Conservation (phyloP, 1,140 invertebrate species). For the Heliothis virescens region DNA sequence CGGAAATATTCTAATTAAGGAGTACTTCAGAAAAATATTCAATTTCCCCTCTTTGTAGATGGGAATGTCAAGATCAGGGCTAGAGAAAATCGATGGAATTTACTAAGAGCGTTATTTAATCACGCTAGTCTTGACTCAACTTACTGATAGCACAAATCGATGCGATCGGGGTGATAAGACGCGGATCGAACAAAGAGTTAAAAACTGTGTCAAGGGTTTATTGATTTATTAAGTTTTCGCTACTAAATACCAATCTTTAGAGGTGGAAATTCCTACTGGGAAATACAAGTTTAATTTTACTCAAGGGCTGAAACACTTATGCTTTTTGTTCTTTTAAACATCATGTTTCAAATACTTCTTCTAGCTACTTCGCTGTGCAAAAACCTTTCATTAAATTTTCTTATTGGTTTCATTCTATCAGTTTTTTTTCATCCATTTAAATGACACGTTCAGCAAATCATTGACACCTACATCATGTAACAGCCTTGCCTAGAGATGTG, state of each 20-base stretch:
- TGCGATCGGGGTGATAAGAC: neutral
- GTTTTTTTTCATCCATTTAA: neutral
- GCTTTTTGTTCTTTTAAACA: too few relatives aligned
- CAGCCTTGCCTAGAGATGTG: too few relatives aligned
- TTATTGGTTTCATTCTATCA: neutral
- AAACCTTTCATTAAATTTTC: too few relatives aligned
- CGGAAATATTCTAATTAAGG: neutral
- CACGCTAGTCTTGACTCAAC: neutral
- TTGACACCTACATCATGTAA: neutral
- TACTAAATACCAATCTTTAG: neutral
- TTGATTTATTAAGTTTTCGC: neutral
- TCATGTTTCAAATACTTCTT: too few relatives aligned
- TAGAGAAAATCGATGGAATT: constrained; percentile 1
- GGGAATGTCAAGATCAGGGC: constrained; percentile 1
- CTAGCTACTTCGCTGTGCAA: too few relatives aligned
- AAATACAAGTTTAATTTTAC: too few relatives aligned
- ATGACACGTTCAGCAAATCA: neutral
- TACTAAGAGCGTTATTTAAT: neutral
- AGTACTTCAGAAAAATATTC: neutral
- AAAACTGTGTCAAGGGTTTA: neutral
- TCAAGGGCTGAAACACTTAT: too few relatives aligned
- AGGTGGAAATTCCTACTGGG: neutral
- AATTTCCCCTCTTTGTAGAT: neutral
- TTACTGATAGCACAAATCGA: neutral
- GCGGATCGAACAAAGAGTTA: neutral